A percentile compares a stretch with the other conserved stretches of the same genome.
These are phyloP conservation scores for Anabas testudineus DNA, from an alignment of 2,797 vertebrate genomes.

Conservation along the genomic window DNA sequence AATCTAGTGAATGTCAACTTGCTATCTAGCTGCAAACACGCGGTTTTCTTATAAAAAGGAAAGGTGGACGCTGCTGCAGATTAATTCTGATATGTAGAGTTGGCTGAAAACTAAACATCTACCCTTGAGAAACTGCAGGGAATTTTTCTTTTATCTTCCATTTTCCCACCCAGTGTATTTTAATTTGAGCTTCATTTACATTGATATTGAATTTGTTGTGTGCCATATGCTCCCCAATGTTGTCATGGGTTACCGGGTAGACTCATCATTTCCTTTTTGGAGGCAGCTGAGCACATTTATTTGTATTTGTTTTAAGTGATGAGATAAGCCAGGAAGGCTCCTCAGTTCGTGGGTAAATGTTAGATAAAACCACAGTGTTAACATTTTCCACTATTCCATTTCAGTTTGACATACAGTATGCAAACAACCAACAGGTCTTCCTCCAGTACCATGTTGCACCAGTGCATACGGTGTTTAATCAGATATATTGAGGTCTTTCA, in stretches of 20 bases:
- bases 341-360: slow-evolving; percentile 43
- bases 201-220: slow-evolving; percentile 79
- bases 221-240: slow-evolving; percentile 74
- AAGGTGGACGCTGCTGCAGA: slow-evolving; percentile 13
- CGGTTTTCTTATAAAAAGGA: slow-evolving; percentile 32
- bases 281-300: slow-evolving; percentile 71
- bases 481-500: background rate
- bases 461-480: slow-evolving; percentile 12
- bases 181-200: slow-evolving; percentile 79
- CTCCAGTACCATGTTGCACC: slow-evolving; percentile 4
- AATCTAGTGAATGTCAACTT: slow-evolving; percentile 45
- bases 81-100: slow-evolving; percentile 48
- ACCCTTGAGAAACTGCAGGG: slow-evolving; percentile 36
- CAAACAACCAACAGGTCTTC: slow-evolving; percentile 35
- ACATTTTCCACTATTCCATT: slow-evolving; percentile 29
- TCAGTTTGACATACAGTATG: slow-evolving; percentile 16
- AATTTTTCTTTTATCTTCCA: slow-evolving; percentile 6
- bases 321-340: slow-evolving; percentile 62
- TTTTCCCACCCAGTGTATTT: slow-evolving; percentile 51
- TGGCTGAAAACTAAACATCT: slow-evolving; percentile 55
- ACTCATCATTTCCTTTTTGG: slow-evolving; percentile 60
- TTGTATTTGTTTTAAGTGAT: slow-evolving; percentile 72
- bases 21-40: slow-evolving; percentile 42
- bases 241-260: slow-evolving; percentile 77
- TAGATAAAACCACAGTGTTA: slow-evolving; percentile 44